Evolutionary conservation across 2,888 invertebrate genomes (phyloP).

Genomic region (Incurvaria masculella): DNA sequence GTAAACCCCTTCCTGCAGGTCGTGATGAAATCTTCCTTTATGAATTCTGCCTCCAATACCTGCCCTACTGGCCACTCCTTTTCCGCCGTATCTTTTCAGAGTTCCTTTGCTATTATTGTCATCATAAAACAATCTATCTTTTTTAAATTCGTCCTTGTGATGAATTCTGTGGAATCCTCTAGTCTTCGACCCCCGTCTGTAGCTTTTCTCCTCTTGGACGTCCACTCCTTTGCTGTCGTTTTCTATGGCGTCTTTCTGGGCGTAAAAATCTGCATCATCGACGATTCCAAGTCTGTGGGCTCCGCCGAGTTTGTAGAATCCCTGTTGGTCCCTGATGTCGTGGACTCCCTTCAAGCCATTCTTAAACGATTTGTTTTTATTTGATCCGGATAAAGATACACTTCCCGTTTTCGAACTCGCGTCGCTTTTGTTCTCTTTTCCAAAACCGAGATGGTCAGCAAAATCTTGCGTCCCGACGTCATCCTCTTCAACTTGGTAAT

Average conservation of each 20-base stretch:
- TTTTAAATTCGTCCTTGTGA: constrained; percentile 61
- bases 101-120: constrained; percentile 51
- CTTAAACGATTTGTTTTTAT: constrained; percentile 28
- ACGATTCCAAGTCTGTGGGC: constrained; percentile 29
- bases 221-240: constrained; percentile 36
- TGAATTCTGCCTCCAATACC: constrained; percentile 40
- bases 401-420: constrained; percentile 17
- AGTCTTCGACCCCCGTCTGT: constrained; percentile 54
- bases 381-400: constrained; percentile 26
- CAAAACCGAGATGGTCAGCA: neutral
- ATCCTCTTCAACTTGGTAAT: constrained; percentile 34
- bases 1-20: constrained; percentile 39
- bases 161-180: constrained; percentile 56
- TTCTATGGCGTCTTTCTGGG: constrained; percentile 34
- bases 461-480: constrained; percentile 21
- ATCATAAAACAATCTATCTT: constrained; percentile 57
- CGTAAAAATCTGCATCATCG: constrained; percentile 40
- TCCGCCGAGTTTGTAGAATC: constrained; percentile 29
- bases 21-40: constrained; percentile 36
- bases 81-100: constrained; percentile 47
- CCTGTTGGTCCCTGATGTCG: constrained; percentile 31
- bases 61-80: constrained; percentile 39
- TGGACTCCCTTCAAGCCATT: constrained; percentile 30
- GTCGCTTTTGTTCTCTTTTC: neutral
- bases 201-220: constrained; percentile 45